A percentile compares a stretch with the other conserved stretches of the same genome.
Evolutionary conservation across 2,888 invertebrate genomes (phyloP).

Genomic region (Arrhopalites spinosus): DNA sequence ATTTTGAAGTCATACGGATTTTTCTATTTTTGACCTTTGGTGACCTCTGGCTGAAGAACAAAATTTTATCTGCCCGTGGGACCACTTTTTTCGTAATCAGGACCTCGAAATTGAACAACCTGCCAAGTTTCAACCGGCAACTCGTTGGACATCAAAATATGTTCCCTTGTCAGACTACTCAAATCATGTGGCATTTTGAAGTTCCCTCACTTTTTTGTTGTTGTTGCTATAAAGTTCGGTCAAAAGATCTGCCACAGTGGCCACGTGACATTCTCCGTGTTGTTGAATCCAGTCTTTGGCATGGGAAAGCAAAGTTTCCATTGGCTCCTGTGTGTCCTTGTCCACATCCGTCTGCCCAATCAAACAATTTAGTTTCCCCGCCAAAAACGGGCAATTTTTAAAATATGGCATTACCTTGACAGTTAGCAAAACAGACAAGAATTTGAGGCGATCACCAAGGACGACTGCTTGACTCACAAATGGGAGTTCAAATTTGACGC

Average conservation of each 20-base stretch:
- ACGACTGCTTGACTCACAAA: slow-evolving; percentile 81
- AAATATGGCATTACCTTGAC: slow-evolving; percentile 76
- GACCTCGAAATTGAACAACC: too few species aligned
- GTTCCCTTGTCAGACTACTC: too few species aligned
- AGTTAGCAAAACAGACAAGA: slow-evolving; percentile 79
- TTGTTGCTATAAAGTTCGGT: slow-evolving; percentile 65
- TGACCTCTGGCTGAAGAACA: too few species aligned
- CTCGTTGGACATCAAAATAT: too few species aligned
- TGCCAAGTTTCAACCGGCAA: too few species aligned
- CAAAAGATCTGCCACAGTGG: slow-evolving; percentile 73
- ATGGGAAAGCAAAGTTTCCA: slow-evolving; percentile 70
- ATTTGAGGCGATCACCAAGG: slow-evolving; percentile 85
- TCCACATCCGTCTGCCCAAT: not conserved
- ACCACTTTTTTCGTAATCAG: too few species aligned
- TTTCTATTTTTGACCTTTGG: too few species aligned
- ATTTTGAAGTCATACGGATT: too few species aligned
- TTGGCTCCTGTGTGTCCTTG: slow-evolving; percentile 66
- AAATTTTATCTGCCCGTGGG: too few species aligned
- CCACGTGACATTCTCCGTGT: slow-evolving; percentile 69
- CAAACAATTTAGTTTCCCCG: not conserved
- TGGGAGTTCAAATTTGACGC: slow-evolving; percentile 74
- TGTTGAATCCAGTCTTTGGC: slow-evolving; percentile 72
- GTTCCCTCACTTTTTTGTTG: slow-evolving; percentile 59
- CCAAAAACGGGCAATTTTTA: too few species aligned
- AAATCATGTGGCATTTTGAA: too few species aligned